Conservation (phyloP, 2,888 invertebrate species). For the Empis stercorea region DNA sequence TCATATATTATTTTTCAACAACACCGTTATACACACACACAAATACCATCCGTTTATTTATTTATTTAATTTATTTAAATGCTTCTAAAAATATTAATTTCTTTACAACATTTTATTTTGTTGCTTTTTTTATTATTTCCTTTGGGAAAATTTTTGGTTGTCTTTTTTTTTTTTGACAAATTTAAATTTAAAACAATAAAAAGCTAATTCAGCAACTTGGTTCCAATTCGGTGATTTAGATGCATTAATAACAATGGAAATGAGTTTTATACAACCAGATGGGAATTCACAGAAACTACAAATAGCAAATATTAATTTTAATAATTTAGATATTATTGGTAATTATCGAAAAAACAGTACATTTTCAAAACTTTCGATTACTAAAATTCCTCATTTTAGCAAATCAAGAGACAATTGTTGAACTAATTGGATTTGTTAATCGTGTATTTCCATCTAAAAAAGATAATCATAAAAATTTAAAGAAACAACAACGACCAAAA, state of each 20-base stretch:
- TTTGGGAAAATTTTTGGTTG: slow-evolving; percentile 5
- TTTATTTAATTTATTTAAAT: slow-evolving; percentile 5
- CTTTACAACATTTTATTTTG: too few species aligned
- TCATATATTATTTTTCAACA: neutral
- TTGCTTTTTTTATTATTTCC: too few species aligned
- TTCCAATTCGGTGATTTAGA: slow-evolving; percentile 42
- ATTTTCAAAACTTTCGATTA: too few species aligned
- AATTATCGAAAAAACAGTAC: too few species aligned
- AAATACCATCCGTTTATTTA: too few species aligned
- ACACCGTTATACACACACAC: too few species aligned
- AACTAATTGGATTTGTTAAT: slow-evolving; percentile 77
- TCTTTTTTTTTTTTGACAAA: slow-evolving; percentile 18
- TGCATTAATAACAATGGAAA: slow-evolving; percentile 68
- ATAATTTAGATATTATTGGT: slow-evolving; percentile 90
- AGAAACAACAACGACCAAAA: neutral
- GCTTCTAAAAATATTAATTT: neutral
- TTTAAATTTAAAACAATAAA: slow-evolving; percentile 6
- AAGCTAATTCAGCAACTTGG: slow-evolving; percentile 21
- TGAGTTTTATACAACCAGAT: slow-evolving; percentile 50
- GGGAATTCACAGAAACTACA: slow-evolving; percentile 40
- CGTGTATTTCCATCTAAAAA: slow-evolving; percentile 46
- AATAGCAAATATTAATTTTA: slow-evolving; percentile 81
- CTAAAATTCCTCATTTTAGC: slow-evolving; percentile 52
- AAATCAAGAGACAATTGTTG: slow-evolving; percentile 91
- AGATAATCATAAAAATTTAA: slow-evolving; percentile 21